Percentiles rank a stretch among this genome's conserved stretches.
These are phyloP conservation scores for Poeciliopsis retropinna DNA, from an alignment of 2,113 vertebrate species.

Conservation along the genomic window DNA sequence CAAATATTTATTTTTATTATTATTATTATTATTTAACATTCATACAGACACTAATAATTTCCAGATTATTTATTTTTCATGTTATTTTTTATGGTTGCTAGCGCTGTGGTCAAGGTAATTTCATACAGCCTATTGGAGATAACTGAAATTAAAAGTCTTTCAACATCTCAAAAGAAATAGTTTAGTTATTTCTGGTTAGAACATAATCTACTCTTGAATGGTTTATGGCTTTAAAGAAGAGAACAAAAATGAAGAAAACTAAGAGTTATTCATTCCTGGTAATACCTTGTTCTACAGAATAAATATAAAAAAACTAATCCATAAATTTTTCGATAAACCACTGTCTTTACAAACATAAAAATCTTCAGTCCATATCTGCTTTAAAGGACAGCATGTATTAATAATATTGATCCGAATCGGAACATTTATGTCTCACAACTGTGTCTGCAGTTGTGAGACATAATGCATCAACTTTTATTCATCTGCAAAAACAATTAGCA, in stretches of 20 bases:
- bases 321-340: background rate
- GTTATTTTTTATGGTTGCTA: background rate
- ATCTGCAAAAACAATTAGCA: conserved; percentile 71
- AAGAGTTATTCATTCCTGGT: background rate
- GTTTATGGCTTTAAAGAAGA: background rate
- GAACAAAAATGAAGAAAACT: background rate
- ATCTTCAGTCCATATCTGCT: background rate
- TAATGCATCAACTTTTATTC: conserved; percentile 35
- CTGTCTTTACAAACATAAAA: background rate
- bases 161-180: background rate
- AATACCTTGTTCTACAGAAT: background rate
- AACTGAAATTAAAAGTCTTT: background rate
- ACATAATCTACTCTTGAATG: background rate
- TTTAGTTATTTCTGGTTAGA: background rate
- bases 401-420: conserved; percentile 17
- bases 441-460: too few relatives aligned
- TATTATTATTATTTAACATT: background rate
- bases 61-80: background rate
- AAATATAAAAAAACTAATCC: background rate
- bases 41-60: background rate
- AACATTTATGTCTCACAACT: conserved; percentile 6
- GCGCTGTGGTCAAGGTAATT: background rate
- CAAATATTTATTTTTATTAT: background rate
- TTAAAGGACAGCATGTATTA: background rate
- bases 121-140: background rate